A percentile compares a stretch with the other conserved stretches of the same genome.
These are phyloP conservation scores for Corythaixoides concolor DNA, from an alignment of 2,113 vertebrate genomes.

Conservation along the genomic window DNA sequence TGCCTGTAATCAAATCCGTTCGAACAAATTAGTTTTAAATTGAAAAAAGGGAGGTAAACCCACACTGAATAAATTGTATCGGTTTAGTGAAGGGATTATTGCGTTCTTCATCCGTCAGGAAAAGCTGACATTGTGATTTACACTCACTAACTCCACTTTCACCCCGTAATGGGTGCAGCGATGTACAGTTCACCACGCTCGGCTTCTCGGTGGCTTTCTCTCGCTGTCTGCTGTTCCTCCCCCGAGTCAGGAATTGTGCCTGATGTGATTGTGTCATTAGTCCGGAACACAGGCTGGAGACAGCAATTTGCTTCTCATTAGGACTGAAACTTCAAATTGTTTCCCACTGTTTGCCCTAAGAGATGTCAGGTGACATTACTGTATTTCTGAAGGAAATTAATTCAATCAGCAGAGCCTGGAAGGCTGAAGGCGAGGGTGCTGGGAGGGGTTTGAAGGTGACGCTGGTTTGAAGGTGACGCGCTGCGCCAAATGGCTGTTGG, in stretches of 20 bases:
- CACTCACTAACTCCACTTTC: background rate
- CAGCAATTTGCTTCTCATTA: slow-evolving; percentile 14
- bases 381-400: background rate
- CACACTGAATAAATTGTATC: background rate
- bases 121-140: background rate
- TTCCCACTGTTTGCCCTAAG: background rate
- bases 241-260: background rate
- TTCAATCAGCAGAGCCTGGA: background rate
- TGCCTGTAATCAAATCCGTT: background rate
- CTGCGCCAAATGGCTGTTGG: background rate
- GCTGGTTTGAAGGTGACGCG: background rate
- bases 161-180: background rate
- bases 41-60: background rate
- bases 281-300: background rate
- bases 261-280: background rate
- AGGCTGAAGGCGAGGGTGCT: background rate
- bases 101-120: background rate
- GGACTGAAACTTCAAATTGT: background rate
- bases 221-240: background rate
- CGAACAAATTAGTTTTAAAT: background rate
- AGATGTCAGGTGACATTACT: background rate
- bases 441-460: background rate
- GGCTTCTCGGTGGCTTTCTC: background rate
- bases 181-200: background rate
- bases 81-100: background rate